Evolutionary conservation across 1,140 invertebrate species (phyloP).

Genomic region (Parapsyche elsis): DNA sequence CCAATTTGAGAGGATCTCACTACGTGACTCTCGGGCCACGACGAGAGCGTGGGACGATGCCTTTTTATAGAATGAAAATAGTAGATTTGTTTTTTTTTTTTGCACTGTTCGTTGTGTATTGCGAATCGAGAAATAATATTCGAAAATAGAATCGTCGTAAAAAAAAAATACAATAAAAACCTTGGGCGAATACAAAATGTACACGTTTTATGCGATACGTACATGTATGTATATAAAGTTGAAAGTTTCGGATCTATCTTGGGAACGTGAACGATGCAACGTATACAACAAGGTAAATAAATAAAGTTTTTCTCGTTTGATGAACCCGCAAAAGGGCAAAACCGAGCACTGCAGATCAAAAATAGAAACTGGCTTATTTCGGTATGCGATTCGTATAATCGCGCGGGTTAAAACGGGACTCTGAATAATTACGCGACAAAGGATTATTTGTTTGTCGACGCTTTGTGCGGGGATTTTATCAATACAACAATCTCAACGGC

Average conservation of each 20-base stretch:
- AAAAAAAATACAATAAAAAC: too few relatives aligned
- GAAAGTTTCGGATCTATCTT: too few relatives aligned
- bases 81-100: background rate
- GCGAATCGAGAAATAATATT: too few relatives aligned
- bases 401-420: conserved; percentile 25
- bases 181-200: too few relatives aligned
- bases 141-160: too few relatives aligned
- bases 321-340: conserved; percentile 30
- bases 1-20: background rate
- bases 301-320: background rate
- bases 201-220: background rate
- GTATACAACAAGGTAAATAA: background rate
- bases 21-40: conserved; percentile 1
- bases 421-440: conserved; percentile 31
- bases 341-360: background rate
- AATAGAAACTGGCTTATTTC: conserved; percentile 32
- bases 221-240: background rate
- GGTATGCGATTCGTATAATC: background rate
- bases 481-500: background rate
- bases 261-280: background rate
- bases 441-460: background rate
- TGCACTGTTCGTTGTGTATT: background rate
- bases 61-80: conserved; percentile 9
- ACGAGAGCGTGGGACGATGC: background rate
- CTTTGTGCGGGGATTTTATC: background rate